Evolutionary conservation across 2,113 vertebrate species (phyloP).

Genomic region (Procavia capensis): DNA sequence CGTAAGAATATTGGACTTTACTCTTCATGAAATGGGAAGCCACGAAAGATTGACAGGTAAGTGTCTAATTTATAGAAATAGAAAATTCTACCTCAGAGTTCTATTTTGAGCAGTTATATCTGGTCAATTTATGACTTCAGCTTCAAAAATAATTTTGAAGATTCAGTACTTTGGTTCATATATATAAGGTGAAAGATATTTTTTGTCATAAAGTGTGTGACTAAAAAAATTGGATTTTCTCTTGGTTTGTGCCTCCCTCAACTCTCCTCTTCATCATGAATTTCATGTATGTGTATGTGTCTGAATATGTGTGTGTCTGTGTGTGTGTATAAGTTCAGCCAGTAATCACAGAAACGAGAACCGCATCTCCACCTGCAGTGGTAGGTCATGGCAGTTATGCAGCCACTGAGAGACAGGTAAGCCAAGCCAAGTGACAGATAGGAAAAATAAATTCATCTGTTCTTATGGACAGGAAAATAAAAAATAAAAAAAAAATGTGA

Average conservation of each 20-base stretch:
- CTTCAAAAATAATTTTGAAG: slow-evolving; percentile 9
- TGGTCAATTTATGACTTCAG: slow-evolving; percentile 3
- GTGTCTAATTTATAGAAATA: neutral
- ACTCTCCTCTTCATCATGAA: neutral
- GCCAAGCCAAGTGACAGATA: no score
- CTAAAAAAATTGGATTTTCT: neutral
- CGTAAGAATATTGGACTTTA: neutral
- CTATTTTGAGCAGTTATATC: neutral
- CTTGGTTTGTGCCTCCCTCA: neutral
- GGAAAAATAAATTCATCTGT: neutral
- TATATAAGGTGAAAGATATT: neutral
- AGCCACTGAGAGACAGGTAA: neutral
- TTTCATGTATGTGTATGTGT: neutral
- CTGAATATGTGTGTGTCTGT: no score
- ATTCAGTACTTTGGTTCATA: neutral
- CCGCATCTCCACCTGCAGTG: neutral
- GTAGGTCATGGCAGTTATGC: neutral
- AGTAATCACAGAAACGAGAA: neutral
- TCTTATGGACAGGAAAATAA: neutral
- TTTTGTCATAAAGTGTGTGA: neutral
- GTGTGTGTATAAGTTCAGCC: neutral
- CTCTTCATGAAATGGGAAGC: neutral
- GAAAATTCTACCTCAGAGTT: slow-evolving; percentile 11
- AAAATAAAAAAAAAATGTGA: neutral
- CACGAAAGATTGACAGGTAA: neutral